phyloP scores from a whole-genome alignment of 35 echinoderm and acorn worm species.

The Eucidaris tribuloides region DNA sequence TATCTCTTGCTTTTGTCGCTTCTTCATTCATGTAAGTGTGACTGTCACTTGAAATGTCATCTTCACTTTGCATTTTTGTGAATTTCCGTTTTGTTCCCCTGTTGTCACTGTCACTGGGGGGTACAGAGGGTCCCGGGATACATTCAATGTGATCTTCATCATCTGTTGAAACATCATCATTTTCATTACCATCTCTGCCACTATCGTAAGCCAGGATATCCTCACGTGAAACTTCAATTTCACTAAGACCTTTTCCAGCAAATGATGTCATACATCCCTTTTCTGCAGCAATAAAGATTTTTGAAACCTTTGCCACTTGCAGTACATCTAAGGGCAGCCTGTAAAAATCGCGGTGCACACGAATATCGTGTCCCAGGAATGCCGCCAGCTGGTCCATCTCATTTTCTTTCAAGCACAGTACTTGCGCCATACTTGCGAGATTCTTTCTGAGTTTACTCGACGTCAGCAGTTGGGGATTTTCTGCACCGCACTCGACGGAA shows the following conservation, averaged over 20 bases:
- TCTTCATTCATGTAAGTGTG: too few species aligned
- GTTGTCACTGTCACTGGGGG: neutral
- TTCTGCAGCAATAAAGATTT: neutral
- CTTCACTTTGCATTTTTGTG: neutral
- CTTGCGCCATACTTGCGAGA: neutral
- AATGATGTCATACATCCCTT: neutral
- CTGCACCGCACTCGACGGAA: neutral
- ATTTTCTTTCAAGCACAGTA: neutral
- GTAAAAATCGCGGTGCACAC: conserved; percentile 2
- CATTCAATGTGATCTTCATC: neutral
- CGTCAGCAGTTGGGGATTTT: neutral
- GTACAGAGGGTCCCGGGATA: neutral
- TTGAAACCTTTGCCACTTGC: neutral
- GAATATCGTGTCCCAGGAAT: neutral
- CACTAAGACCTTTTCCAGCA: neutral
- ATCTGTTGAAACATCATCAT: neutral
- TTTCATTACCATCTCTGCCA: neutral
- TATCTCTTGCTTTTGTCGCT: neutral
- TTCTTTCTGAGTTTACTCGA: neutral
- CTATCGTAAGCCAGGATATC: neutral
- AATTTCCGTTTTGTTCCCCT: neutral
- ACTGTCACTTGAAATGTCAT: neutral
- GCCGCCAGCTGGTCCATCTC: neutral
- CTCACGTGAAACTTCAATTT: neutral
- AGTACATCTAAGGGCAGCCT: neutral